Base-by-base conservation (phyloP, 2,888 invertebrate species). In the Vanessa cardui region DNA sequence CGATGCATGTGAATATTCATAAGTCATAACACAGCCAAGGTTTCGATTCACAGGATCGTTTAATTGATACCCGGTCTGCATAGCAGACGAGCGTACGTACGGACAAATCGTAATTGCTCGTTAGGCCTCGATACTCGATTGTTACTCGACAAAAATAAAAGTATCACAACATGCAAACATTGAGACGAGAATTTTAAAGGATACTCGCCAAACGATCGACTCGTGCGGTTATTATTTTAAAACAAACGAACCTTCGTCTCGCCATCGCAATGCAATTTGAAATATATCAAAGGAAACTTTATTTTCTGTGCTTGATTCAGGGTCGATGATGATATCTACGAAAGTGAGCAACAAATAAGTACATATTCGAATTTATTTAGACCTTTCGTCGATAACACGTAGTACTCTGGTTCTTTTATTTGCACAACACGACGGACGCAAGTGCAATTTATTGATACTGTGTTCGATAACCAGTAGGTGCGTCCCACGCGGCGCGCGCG, bases 401-500 rank as follows among this genome's bases (percentile, higher is more conserved):
- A 80, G 83, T 79, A 81, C 81, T 82, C 79, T 70, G 73, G 80
- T 87, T 87, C 87, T 90, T 91, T 91, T 92, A 87, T 89, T 90
- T 89, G 82, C 82, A 76, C 82, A 83, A 87, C 86, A 87, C 84
- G 86, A 85, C 84, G 78, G 84, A 86, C 84, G 84, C 88, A 87
- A 88, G 87, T 88, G 85, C 88, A 92, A 92, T 92, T 92, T 92
- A 92, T 92, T 90, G 89, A 88, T 88, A 84, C 87, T 80, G 87
- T 83, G 83, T 82, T 82, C 85, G 91, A 92, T 92, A 91, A 82
- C 86, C 90, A 89, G 90, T 87, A 90, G 90, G 84, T 82, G 79
- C 90, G 77, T 77, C 90, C 90, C 90, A 91, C 92, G 92, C 89
- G 80, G 74, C 69, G 79, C 75, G 62, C 77, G 77, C 71, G 64